Conservation (phyloP, 1,140 invertebrate genomes). For the Drosophila jambulina region DNA sequence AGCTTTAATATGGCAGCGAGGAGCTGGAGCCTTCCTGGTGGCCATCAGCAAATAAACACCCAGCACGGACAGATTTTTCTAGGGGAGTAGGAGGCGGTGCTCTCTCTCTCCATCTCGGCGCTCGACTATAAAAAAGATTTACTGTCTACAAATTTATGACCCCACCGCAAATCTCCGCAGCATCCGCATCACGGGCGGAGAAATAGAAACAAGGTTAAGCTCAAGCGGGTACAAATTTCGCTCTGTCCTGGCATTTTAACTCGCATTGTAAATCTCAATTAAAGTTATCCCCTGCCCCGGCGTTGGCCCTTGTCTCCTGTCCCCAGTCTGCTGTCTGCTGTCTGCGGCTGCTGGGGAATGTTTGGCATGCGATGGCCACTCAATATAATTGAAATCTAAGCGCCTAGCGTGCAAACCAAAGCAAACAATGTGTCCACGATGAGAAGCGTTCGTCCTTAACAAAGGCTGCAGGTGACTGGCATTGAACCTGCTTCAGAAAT, state of each 20-base stretch:
- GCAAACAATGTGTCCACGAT: conserved; percentile 40
- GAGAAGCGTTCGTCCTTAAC: conserved; percentile 1
- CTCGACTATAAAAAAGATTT: conserved; percentile 75
- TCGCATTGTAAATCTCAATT: conserved; percentile 78
- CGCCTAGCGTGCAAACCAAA: conserved; percentile 44
- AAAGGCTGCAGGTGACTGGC: conserved; percentile 9
- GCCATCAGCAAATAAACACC: conserved; percentile 69
- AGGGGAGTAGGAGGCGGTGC: background rate
- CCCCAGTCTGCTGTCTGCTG: conserved; percentile 3
- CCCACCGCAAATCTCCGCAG: conserved; percentile 25
- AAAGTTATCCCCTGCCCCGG: conserved; percentile 47
- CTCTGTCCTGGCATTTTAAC: conserved; percentile 63
- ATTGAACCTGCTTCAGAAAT: background rate
- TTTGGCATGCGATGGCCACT: conserved; percentile 59
- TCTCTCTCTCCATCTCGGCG: background rate
- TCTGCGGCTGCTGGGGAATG: conserved; percentile 40
- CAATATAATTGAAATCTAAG: conserved; percentile 72
- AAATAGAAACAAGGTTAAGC: conserved; percentile 60
- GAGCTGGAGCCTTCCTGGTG: conserved; percentile 5
- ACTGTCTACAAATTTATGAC: conserved; percentile 73
- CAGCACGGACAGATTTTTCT: conserved; percentile 43
- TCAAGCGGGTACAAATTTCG: conserved; percentile 57
- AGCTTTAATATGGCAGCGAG: conserved; percentile 58
- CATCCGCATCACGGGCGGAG: conserved; percentile 15
- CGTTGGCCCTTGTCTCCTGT: conserved; percentile 10